These are phyloP conservation scores for Gambusia affinis DNA, from an alignment of 2,113 vertebrate species.

Conservation along the genomic window DNA sequence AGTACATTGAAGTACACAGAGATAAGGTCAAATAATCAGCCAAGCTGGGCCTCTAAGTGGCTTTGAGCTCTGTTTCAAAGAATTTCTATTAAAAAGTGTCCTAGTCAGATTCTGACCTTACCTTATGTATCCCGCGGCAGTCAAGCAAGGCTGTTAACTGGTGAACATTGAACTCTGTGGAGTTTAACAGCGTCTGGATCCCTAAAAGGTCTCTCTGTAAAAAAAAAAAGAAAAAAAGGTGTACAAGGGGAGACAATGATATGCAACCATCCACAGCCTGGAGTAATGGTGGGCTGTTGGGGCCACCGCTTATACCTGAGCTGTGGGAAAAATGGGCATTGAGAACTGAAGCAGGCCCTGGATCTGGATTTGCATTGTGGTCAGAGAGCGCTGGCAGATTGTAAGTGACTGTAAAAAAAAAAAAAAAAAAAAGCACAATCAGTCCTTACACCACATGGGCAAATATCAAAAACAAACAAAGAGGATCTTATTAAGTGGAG, in stretches of 20 bases:
- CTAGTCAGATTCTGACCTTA: constrained; percentile 61
- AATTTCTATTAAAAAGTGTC: constrained; percentile 36
- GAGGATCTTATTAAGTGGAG: constrained; percentile 36
- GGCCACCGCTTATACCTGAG: constrained; percentile 80
- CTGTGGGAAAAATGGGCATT: constrained; percentile 85
- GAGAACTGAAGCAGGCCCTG: constrained; percentile 87
- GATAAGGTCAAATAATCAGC: constrained; percentile 17
- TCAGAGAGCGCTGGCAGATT: constrained; percentile 89
- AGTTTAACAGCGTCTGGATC: constrained; percentile 90
- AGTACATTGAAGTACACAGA: neutral
- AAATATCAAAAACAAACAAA: constrained; percentile 42
- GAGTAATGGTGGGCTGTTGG: constrained; percentile 37
- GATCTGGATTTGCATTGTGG: constrained; percentile 92
- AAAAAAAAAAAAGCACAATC: constrained; percentile 21
- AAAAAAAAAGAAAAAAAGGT: constrained; percentile 59
- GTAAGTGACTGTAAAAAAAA: constrained; percentile 84
- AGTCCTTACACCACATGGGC: constrained; percentile 29
- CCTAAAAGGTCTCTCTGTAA: constrained; percentile 89
- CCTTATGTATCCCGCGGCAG: constrained; percentile 95
- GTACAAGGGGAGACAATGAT: constrained; percentile 31
- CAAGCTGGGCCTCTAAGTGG: constrained; percentile 20
- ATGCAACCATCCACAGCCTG: constrained; percentile 23
- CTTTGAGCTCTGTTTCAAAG: constrained; percentile 33
- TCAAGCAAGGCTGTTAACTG: constrained; percentile 93
- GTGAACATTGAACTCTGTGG: constrained; percentile 89